Evolutionary conservation across 2,888 invertebrate species (phyloP), one percentile per base, ranked within the genome.

Genomic region (Cerastis leucographa): DNA sequence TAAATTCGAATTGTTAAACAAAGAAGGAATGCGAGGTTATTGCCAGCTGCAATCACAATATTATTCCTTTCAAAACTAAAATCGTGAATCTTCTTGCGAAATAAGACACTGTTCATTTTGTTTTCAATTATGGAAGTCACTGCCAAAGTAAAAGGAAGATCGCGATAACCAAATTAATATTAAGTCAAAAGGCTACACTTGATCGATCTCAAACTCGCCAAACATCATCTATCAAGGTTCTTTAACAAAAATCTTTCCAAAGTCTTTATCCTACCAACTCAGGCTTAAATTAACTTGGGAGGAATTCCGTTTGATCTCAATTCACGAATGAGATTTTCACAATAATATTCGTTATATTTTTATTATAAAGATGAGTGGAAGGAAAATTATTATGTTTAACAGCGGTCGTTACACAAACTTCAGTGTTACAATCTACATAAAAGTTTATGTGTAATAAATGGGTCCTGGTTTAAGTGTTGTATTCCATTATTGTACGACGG

Each of bases 381-480:
- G 44, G 51, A 56, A 84, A 88, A 84, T 82, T 72, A 80, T 84
- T 82, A 87, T 78, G 79, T 87, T 89, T 78, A 80, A 85, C 79
- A 83, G 75, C 78, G 65, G 74, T 78, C 83, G 78, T 85, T 84
- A 85, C 81, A 83, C 85, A 84, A 86, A 81, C 82, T 87, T 85
- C 71, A 61, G 83, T 76, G 78, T 86, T 83, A 81, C 88, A 88
- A 88, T 91, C 81, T 85, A 77, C 87, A 86, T 91, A 86, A 91
- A 91, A 90, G 78, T 91, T 90, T 90, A 89, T 86, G 85, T 83
- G 85, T 80, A 85, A 90, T 90, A 87, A 90, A 87, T 88, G 89
- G 81, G 73, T 61, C 68, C 72, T 84, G 80, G 65, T 81, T 86
- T 87, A 87, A 88, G 88, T 88, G 81, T 85, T 84, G 81, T 79